These are phyloP conservation scores for Muscicapa adusta DNA, from an alignment of 2,113 vertebrate genomes.

Conservation along the genomic window DNA sequence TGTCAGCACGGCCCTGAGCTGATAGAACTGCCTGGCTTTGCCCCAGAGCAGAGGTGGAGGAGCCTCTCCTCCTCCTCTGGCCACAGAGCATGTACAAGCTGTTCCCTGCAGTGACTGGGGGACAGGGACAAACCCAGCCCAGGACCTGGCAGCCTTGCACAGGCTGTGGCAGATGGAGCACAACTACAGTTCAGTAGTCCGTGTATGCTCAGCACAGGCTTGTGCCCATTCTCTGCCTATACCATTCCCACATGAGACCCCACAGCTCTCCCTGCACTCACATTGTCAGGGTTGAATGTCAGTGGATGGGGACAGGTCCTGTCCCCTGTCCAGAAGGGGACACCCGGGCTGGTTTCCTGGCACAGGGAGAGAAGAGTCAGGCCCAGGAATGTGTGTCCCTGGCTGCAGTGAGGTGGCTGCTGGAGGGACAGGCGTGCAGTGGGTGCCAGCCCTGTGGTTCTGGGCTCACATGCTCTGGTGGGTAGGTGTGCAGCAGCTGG, in stretches of 20 bases:
- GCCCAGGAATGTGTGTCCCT: accelerated
- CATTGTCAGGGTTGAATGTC: constrained; percentile 73
- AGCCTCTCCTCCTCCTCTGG: neutral
- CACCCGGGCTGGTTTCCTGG: constrained; percentile 71
- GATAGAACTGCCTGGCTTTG: neutral
- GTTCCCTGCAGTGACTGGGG: neutral
- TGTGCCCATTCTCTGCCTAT: neutral
- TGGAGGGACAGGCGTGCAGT: accelerated
- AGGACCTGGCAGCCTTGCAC: neutral
- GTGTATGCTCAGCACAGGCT: neutral
- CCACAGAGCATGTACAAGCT: accelerated
- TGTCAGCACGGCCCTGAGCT: neutral
- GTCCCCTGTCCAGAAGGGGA: constrained; percentile 80
- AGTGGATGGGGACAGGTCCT: constrained; percentile 80
- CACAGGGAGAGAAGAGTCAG: neutral
- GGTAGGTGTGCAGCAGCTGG: constrained; percentile 78
- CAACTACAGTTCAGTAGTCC: neutral
- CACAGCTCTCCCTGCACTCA: constrained; percentile 55
- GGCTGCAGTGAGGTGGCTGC: accelerated
- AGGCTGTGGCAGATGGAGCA: neutral
- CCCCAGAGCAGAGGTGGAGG: neutral
- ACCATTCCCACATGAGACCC: accelerated
- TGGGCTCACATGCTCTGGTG: constrained; percentile 62
- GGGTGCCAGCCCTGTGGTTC: accelerated
- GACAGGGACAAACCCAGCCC: neutral